A percentile compares a stretch with the other conserved stretches of the same genome.
These are phyloP conservation scores for Lordiphosa andalusiaca DNA, from an alignment of 2,888 invertebrate genomes.

Conservation along the genomic window DNA sequence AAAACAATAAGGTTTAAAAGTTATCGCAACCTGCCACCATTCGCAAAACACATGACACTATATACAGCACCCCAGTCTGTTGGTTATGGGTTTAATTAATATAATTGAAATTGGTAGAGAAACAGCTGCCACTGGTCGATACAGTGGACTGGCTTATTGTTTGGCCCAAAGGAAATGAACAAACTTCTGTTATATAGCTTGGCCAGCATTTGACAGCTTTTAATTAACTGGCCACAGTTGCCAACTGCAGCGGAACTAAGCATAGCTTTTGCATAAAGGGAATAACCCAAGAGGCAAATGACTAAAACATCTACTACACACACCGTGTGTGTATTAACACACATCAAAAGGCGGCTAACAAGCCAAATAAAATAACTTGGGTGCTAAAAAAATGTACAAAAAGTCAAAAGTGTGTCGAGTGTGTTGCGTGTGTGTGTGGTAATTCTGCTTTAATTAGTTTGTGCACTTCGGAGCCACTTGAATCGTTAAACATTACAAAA, in stretches of 20 bases:
- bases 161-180: constrained; percentile 1
- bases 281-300: background rate
- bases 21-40: too few relatives aligned
- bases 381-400: background rate
- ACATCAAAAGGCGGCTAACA: too few relatives aligned
- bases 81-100: constrained; percentile 13
- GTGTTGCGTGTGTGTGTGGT: constrained; percentile 17
- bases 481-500: constrained; percentile 28
- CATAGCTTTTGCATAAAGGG: background rate
- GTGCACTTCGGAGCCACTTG: constrained; percentile 36
- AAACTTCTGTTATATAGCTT: constrained; percentile 6
- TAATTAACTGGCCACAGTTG: constrained; percentile 33
- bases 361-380: too few relatives aligned
- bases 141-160: constrained; percentile 4
- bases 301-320: too few relatives aligned
- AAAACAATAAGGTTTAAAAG: too few relatives aligned
- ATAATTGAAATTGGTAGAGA: constrained; percentile 11
- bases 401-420: constrained; percentile 7
- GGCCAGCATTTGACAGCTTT: constrained; percentile 19
- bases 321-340: too few relatives aligned
- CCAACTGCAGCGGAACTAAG: constrained; percentile 8
- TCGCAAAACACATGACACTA: background rate
- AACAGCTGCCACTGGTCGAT: constrained; percentile 4
- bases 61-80: background rate
- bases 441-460: constrained; percentile 52